Base-by-base conservation (phyloP, 2,797 vertebrate genomes). In the Mormyrus hasselquistii region DNA sequence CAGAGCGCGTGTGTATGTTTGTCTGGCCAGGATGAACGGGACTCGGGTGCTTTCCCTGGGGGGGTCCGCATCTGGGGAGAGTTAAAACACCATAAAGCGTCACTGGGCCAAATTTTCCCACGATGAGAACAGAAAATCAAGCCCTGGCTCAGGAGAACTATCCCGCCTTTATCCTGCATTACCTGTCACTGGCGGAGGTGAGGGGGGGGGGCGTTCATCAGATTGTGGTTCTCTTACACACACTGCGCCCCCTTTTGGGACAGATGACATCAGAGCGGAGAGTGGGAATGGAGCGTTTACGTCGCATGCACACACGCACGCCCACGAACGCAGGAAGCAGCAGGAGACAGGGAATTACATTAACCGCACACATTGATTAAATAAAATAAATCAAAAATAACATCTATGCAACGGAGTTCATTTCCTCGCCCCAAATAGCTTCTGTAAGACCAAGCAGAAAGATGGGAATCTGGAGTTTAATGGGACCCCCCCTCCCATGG, bases 181-280 rank as follows among this genome's bases (percentile, higher is more conserved):
- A 50, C 47, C 47, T 34, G 50, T 50, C 29, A 86, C 52, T 91
- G 91, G 88, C 79, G 92, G 82, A 89, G 10, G 29, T 50, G 90
- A 90, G 9, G 25, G 25, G 59, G 90, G 83, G 89, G 47, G 92
- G 89, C 52, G 47, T 57, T 89, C 91, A 93, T 94, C 91, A 92
- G 92, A 93, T 93, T 84, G 90, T 90, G 88, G 90, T 94, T 93
- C 93, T 94, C 93, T 91, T 91, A 89, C 88, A 90, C 92, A 91
- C 90, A 92, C 90, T 53, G 90, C n/a, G 10, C 84, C 88, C 85
- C 88, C 91, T 0, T 88, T 91, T 92, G 89, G 91, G 90, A 19
- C 88, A 29, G 22, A 49, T 8, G 87, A 69, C 92, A 93, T 94
- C 93, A 94, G 93, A 93, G 92, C 89, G 5, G 52, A 89, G 73